Evolutionary conservation across 2,113 vertebrate genomes (phyloP).

Genomic region (Marcusenius ussheri): DNA sequence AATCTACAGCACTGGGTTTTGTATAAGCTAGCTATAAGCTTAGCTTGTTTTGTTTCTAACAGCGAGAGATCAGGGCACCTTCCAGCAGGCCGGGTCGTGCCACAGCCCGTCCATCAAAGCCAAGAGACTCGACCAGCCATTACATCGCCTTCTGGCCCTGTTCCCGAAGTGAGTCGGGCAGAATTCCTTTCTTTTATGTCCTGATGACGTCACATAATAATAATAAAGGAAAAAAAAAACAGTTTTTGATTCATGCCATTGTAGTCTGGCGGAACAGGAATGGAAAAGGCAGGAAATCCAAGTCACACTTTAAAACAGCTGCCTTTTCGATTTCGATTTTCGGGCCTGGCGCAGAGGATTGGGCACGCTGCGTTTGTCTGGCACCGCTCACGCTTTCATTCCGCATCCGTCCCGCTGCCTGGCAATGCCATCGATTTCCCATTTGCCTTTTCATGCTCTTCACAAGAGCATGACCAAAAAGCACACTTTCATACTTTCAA

Average conservation of each 20-base stretch:
- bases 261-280: conserved; percentile 62
- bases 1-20: not conserved
- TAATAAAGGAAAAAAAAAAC: not conserved
- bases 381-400: not conserved
- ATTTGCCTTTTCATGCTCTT: not conserved
- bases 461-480: not conserved
- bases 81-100: not conserved
- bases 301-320: conserved; percentile 69
- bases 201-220: not conserved
- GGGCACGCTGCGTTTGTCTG: not conserved
- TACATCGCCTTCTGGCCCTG: not conserved
- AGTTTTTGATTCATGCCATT: conserved; percentile 50
- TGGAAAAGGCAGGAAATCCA: conserved; percentile 75
- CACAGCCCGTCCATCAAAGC: not conserved
- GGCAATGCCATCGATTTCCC: not conserved
- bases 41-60: not conserved
- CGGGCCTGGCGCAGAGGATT: not conserved
- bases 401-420: not conserved
- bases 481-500: not conserved
- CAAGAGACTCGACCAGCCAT: not conserved
- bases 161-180: not conserved
- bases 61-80: not conserved
- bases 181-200: not conserved
- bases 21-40: not conserved
- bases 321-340: conserved; percentile 65